Evolutionary conservation across 2,888 invertebrate genomes (phyloP), one percentile per base, ranked within the genome.

Genomic region (Galeopsomyia nigrocyanea): DNA sequence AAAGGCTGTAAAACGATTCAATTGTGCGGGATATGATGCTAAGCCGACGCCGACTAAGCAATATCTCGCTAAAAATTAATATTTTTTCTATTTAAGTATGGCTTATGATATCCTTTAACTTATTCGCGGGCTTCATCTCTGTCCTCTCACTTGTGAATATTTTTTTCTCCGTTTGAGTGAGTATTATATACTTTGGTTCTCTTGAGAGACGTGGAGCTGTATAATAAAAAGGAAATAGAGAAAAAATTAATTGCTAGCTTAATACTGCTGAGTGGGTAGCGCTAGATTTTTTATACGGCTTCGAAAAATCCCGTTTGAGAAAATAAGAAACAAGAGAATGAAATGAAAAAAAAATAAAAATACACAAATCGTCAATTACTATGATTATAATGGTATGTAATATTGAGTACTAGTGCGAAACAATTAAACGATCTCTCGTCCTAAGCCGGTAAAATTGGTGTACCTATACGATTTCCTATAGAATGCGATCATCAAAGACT

Each of bases 341-440:
- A n/a, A n/a, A 39, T 39, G 39, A 39, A 68, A 74, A 55, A 47
- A 55, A 68, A 17, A 62, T 9, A 22, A 67, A 47, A 71, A 75
- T 67, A 68, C 31, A 70, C 70, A 31, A 67, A 60, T 65, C 63
- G 75, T 75, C 75, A 75, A 75, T 75, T 75, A 75, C 71, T 75
- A 75, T 58, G 26, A 68, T 51, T 72, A 75, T 71, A 75, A 69
- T 75, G 63, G 31, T 74, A 75, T 9, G 51, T 64, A 71, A 58
- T 47, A 47, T 39, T 64, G 66, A 66, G 55, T 26, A 31, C 51
- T 71, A 71, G 68, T 69, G 62, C 47, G 71, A 66, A 70, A 65
- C 68, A 70, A 68, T 63, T 70, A 64, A 75, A 75, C 69, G 75
- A 75, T 75, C 75, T 75, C 75, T 75, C 67, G 71, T 70, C 68